phyloP scores from a whole-genome alignment of 2,797 vertebrate genomes.

The Lindbergichthys nudifrons region DNA sequence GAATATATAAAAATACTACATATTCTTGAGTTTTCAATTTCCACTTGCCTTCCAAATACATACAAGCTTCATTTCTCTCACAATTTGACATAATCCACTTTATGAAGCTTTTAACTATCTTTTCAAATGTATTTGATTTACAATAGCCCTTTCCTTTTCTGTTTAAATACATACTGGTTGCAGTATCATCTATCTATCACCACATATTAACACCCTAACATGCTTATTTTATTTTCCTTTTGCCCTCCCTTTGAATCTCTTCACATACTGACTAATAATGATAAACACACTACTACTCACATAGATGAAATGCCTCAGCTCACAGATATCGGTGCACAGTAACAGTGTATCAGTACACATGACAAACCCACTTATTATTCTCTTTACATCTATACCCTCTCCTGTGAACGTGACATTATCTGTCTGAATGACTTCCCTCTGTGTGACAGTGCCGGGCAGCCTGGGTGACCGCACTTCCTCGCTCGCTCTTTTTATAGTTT shows the following conservation, averaged over 20 bases:
- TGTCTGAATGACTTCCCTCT: conserved; percentile 44
- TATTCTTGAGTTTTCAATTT: not conserved
- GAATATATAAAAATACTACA: not conserved
- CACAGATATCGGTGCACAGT: not conserved
- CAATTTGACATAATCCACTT: not conserved
- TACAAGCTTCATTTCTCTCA: too few relatives aligned
- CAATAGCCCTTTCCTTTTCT: not conserved
- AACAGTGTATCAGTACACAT: not conserved
- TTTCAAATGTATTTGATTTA: not conserved
- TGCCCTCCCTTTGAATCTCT: conserved; percentile 1
- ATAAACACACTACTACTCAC: conserved; percentile 1
- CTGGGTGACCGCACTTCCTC: conserved; percentile 41
- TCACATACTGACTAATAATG: conserved; percentile 9
- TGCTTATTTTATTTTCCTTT: not conserved
- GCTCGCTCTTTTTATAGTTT: conserved; percentile 46
- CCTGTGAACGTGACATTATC: conserved; percentile 2
- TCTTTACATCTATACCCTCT: conserved; percentile 26
- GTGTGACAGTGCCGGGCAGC: conserved; percentile 42
- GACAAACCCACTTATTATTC: conserved; percentile 34
- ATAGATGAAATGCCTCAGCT: not conserved
- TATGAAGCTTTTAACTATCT: not conserved
- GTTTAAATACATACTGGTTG: not conserved
- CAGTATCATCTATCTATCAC: not conserved
- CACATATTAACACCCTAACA: conserved; percentile 12
- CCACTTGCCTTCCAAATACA: not conserved